A percentile compares a stretch with the other conserved stretches of the same genome.
Evolutionary conservation across 2,888 invertebrate genomes (phyloP).

Genomic region (Charanyca ferruginea): DNA sequence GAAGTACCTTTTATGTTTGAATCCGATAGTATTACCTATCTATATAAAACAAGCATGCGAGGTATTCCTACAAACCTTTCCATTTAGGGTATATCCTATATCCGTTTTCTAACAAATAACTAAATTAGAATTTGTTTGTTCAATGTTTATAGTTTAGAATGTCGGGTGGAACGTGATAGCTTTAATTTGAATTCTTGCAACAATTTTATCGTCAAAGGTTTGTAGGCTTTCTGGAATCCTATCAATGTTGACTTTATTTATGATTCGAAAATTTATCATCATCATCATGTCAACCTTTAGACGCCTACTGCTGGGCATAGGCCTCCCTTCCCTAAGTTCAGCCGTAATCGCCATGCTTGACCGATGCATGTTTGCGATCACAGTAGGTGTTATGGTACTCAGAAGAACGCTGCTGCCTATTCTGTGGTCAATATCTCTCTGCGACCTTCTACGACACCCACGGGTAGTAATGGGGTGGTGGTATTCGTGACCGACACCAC

Average conservation of each 20-base stretch:
- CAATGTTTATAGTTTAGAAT: conserved; percentile 52
- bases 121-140: conserved; percentile 54
- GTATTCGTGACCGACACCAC: too few species aligned
- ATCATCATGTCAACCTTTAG: too few species aligned
- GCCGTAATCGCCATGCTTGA: too few species aligned
- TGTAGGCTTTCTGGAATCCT: conserved; percentile 17
- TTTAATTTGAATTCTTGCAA: conserved; percentile 58
- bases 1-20: conserved; percentile 3
- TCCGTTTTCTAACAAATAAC: conserved; percentile 50
- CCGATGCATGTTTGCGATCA: too few species aligned
- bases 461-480: too few species aligned
- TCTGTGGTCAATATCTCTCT: too few species aligned
- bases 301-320: too few species aligned
- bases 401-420: too few species aligned
- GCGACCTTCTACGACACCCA: too few species aligned
- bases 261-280: too few species aligned
- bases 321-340: too few species aligned
- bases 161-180: conserved; percentile 24
- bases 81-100: conserved; percentile 7
- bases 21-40: conserved; percentile 14
- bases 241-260: not conserved
- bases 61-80: conserved; percentile 26
- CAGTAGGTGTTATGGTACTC: too few species aligned
- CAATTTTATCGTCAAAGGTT: conserved; percentile 33
- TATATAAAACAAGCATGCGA: conserved; percentile 28